Conservation (phyloP, 2,797 vertebrate genomes). For the Myotis myotis region DNA sequence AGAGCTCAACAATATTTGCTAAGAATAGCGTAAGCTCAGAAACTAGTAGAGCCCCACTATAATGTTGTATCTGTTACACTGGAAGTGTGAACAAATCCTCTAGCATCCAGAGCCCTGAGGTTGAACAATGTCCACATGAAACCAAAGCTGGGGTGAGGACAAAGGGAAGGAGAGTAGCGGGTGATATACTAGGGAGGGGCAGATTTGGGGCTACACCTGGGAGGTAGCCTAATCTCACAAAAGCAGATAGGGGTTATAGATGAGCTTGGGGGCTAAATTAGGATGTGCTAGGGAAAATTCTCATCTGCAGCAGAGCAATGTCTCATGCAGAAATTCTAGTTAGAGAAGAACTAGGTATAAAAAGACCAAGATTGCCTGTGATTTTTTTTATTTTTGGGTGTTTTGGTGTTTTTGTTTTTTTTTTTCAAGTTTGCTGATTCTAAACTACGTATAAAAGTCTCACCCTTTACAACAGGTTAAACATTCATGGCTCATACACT, state of each 20-base stretch:
- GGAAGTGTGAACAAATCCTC: background rate
- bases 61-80: background rate
- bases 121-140: background rate
- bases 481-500: background rate
- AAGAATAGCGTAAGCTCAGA: background rate
- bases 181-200: no score
- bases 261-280: background rate
- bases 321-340: background rate
- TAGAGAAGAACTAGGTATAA: background rate
- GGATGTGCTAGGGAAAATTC: background rate
- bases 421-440: slow-evolving; percentile 24
- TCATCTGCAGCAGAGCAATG: background rate
- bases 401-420: background rate
- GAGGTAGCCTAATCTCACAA: background rate
- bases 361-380: background rate
- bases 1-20: background rate
- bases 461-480: background rate
- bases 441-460: slow-evolving; percentile 16
- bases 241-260: background rate
- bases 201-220: background rate
- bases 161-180: background rate
- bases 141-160: background rate
- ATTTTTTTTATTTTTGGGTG: background rate
- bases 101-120: background rate
- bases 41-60: background rate